Base-by-base conservation (phyloP, 92 coral and sea anemone genomes). In the Desmophyllum pertusum region DNA sequence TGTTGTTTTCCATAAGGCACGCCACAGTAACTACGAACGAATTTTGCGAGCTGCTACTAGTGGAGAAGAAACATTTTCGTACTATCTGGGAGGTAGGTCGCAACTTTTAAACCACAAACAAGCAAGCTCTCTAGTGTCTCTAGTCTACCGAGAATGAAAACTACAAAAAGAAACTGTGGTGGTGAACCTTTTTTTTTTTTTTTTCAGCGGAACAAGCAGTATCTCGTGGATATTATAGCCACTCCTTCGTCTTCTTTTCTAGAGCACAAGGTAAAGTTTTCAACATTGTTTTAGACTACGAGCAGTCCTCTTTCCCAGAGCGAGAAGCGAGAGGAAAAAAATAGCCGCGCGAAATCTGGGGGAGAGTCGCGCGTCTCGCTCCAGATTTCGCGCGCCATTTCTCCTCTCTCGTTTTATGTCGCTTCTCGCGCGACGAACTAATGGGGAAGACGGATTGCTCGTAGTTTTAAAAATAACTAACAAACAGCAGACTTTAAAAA, bases 51-150 rank as follows among this genome's bases (percentile, higher is more conserved):
- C 61, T 93, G 63, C 45, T 93, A 21, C 72, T 81, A 2, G 92
- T 93, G 62, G 86, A 91, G 71, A 90, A 90, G 74, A 91, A 89
- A 13, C 77, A 91, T 68, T 93, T 93, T 73, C 87, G 92, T 69
- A 75, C 76, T n/a, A 86, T 93, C 19, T 93, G 94, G 94, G 91
- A 93, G 97, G 97, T 93, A 88, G 23, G 67, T 27, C 2, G 30
- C 3, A 55, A 42, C 9, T 42, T 25, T 64, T 33, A 2, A 65
- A 29, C 38, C 52, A 30, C 11, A 9, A 11, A 21, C 14, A 19
- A 23, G 0, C 18, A 19, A 35, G 21, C 29, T 70, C 6, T 35
- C 18, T 55, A 53, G 11, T 21, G 3, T 13, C 55, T 15, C 55
- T 21, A 50, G 3, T 13, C 10, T 13, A 18, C 71, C 31, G 33